Percentiles rank a stretch among this genome's conserved stretches.
Conservation (phyloP, 92 coral and sea anemone species). For the Scolanthus callimorphus region DNA sequence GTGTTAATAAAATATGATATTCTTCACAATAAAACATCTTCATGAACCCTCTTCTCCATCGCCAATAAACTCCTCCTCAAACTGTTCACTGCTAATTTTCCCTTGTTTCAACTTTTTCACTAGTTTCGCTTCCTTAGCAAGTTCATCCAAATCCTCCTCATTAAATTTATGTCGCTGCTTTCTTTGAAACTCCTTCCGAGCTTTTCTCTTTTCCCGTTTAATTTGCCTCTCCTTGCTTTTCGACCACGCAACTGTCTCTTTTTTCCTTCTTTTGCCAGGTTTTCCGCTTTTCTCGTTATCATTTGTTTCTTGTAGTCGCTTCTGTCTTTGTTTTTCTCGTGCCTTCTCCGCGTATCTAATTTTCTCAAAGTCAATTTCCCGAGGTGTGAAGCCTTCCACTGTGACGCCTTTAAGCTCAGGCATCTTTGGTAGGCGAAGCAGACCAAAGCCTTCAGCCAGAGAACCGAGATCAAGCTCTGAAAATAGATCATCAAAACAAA, state of each 20-base stretch:
- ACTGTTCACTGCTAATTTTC: constrained; percentile 70
- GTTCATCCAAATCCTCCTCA: constrained; percentile 78
- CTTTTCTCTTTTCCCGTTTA: constrained; percentile 75
- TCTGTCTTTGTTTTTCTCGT: constrained; percentile 80
- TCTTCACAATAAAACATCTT: too few species aligned
- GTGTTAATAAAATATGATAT: too few species aligned
- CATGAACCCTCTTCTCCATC: too few species aligned
- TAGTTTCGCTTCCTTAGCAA: constrained; percentile 72
- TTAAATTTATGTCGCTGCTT: constrained; percentile 59
- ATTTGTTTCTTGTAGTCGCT: constrained; percentile 39
- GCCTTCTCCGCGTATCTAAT: constrained; percentile 73
- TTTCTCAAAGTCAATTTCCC: constrained; percentile 56
- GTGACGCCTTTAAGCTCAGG: constrained; percentile 83
- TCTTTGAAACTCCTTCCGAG: constrained; percentile 59
- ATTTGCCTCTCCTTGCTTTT: constrained; percentile 61
- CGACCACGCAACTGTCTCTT: constrained; percentile 73
- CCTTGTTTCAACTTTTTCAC: constrained; percentile 89
- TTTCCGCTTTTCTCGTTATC: constrained; percentile 6
- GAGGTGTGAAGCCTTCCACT: constrained; percentile 54
- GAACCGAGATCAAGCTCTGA: constrained; percentile 91
- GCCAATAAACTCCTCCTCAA: constrained; percentile 54
- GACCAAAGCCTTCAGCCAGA: constrained; percentile 90
- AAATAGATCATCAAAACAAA: too few species aligned
- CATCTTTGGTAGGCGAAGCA: constrained; percentile 82
- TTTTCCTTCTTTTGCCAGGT: constrained; percentile 25